Percentiles rank a stretch among this genome's conserved stretches.
Conservation (phyloP, 1,140 invertebrate genomes). For the Callitettix versicolor region DNA sequence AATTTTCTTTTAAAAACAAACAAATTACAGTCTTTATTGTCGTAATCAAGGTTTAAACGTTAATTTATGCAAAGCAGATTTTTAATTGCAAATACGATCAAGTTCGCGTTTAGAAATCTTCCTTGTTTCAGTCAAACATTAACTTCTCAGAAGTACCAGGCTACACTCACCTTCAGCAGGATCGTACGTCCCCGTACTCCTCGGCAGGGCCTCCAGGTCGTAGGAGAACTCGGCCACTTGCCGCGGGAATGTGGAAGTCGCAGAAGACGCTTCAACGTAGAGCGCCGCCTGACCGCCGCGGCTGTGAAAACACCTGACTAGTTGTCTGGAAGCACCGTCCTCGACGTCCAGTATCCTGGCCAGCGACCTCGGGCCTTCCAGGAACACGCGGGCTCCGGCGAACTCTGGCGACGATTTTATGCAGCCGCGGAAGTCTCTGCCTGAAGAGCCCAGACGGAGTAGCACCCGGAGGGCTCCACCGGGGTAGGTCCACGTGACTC, state of each 20-base stretch:
- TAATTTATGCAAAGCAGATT: too few relatives aligned
- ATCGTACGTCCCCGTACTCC: slow-evolving; percentile 35
- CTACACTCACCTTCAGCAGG: slow-evolving; percentile 41
- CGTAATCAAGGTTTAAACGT: background rate
- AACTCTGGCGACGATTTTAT: slow-evolving; percentile 42
- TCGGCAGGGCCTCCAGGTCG: slow-evolving; percentile 47
- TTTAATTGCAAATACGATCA: too few relatives aligned
- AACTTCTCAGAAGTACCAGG: too few relatives aligned
- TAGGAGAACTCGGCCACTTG: slow-evolving; percentile 51
- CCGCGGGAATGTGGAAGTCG: slow-evolving; percentile 31
- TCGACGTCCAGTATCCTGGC: slow-evolving; percentile 38
- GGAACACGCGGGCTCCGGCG: slow-evolving; percentile 50
- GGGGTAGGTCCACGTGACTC: slow-evolving; percentile 61
- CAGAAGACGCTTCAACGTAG: slow-evolving; percentile 52
- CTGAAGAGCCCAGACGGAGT: slow-evolving; percentile 44
- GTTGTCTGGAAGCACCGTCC: slow-evolving; percentile 2
- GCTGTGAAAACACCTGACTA: slow-evolving; percentile 49
- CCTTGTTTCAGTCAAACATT: too few relatives aligned
- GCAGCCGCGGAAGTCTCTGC: slow-evolving; percentile 56
- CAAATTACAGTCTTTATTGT: too few relatives aligned
- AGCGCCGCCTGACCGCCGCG: slow-evolving; percentile 54
- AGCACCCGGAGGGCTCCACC: slow-evolving; percentile 59
- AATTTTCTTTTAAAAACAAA: too few relatives aligned
- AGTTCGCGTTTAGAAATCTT: too few relatives aligned
- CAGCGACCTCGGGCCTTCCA: slow-evolving; percentile 52